Conservation (phyloP, 2,888 invertebrate genomes). For the Acrobasis consociella region DNA sequence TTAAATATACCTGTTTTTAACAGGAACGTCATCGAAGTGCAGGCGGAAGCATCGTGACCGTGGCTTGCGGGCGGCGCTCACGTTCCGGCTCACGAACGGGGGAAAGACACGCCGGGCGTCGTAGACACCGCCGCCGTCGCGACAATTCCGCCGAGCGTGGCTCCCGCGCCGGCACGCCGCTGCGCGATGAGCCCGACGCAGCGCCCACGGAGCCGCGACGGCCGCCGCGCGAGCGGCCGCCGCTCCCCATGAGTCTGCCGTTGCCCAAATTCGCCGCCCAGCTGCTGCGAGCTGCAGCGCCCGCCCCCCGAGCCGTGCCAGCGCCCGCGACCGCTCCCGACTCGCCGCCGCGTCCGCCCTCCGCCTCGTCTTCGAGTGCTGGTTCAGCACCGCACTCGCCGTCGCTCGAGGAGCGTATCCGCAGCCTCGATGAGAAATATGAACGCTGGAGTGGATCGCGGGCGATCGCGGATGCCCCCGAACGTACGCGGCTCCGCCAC, state of each 20-base stretch:
- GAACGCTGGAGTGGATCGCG: constrained; percentile 91
- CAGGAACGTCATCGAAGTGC: constrained; percentile 36
- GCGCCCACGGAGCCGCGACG: constrained; percentile 89
- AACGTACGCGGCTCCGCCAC: constrained; percentile 85
- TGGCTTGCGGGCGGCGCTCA: constrained; percentile 44
- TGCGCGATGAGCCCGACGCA: constrained; percentile 91
- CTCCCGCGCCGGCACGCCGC: constrained; percentile 92
- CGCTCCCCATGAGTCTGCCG: constrained; percentile 91
- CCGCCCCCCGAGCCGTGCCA: constrained; percentile 69
- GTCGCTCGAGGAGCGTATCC: constrained; percentile 93
- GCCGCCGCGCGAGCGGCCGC: constrained; percentile 83
- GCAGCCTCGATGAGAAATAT: constrained; percentile 95
- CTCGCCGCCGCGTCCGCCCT: constrained; percentile 87
- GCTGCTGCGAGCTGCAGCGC: constrained; percentile 80
- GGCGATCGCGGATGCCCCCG: constrained; percentile 81
- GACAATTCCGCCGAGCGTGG: constrained; percentile 81
- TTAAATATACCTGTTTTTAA: too few relatives aligned
- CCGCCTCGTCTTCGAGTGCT: constrained; percentile 89
- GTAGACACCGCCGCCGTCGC: constrained; percentile 75
- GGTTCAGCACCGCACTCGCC: constrained; percentile 89
- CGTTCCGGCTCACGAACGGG: constrained; percentile 60
- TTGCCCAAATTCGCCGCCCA: constrained; percentile 94
- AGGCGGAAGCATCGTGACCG: constrained; percentile 38
- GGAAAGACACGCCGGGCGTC: constrained; percentile 63
- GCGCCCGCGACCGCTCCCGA: constrained; percentile 83